Base-by-base conservation (phyloP, 2,113 vertebrate genomes). In the Poeciliopsis occidentalis region DNA sequence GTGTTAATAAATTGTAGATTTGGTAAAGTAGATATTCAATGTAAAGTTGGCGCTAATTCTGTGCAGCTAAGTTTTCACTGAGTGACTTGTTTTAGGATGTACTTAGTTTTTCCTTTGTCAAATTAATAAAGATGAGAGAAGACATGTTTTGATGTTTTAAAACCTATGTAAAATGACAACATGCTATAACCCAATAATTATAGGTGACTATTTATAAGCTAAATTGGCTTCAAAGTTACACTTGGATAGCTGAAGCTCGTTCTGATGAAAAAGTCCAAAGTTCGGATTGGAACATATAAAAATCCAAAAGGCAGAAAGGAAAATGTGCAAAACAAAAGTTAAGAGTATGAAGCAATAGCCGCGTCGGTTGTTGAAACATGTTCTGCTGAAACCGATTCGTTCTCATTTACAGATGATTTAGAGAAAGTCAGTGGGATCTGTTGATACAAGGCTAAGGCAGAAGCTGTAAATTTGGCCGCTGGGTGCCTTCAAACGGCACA, bases 391-490 rank as follows among this genome's bases (percentile, higher is more conserved):
- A 34, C 31, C 63, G 10, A 64, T 1, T 8, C 22, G 11, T 32
- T 17, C 57, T 12, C 27, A 13, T 10, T 15, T 31, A 17, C 24
- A 17, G 12, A 66, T n/a, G 24, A 17, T 60, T 51, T 76, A 60
- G 27, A 67, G 12, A 19, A 63, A 29, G 39, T 0, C 4, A 31
- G 24, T 31, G 63, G 41, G 41, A 57, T 67, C 29, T 67, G 60
- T 60, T 71, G 29, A 27, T 31, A 69, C 69, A 64, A 60, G 63
- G 37, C 67, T 17, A 32, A 10, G 32, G 7, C 30, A 67, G 64
- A 65, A 61, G 64, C 10, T 13, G 8, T 63, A 11, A 19, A 29
- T 73, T 70, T 82, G 64, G 65, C 82, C 75, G 77, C 29, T 44
- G 4, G 29, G 5, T 17, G 47, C 70, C 68, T 80, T 75, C 44